Percentiles rank a stretch among this genome's conserved stretches.
Conservation (phyloP, 2,888 invertebrate genomes). For the Drosophila cyrtoloma region DNA sequence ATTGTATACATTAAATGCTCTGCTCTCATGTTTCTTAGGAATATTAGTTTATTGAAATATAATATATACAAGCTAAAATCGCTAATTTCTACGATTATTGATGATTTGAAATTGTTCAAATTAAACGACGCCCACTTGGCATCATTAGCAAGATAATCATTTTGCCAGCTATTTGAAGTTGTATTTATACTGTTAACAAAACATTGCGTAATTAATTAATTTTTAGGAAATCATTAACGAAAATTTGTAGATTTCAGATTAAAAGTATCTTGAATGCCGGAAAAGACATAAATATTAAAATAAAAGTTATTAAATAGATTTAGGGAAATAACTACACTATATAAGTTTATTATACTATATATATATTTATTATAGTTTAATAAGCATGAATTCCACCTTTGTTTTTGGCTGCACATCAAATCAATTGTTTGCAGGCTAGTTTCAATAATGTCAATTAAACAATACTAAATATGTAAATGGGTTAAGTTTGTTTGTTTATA, state of each 20-base stretch:
- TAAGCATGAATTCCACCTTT: neutral
- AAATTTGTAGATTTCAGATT: neutral
- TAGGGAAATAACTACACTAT: neutral
- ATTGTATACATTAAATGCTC: neutral
- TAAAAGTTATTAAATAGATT: neutral
- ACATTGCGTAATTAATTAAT: neutral
- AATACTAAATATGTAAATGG: constrained; percentile 10
- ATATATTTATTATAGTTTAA: neutral
- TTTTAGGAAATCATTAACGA: neutral
- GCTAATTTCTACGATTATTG: neutral
- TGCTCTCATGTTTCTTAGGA: neutral
- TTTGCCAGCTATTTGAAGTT: neutral
- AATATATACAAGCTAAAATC: neutral
- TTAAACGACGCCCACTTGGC: neutral
- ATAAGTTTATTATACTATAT: neutral
- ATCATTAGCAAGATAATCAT: neutral
- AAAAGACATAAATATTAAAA: neutral
- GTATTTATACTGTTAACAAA: neutral
- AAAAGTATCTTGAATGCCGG: neutral
- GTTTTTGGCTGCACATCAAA: constrained; percentile 2
- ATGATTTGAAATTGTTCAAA: neutral
- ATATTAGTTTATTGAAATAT: neutral
- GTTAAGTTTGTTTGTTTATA: constrained; percentile 24
- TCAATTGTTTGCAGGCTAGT: neutral
- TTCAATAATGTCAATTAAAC: constrained; percentile 20